Base-by-base conservation (phyloP, 1,140 invertebrate species). In the Aphelinus atriplicis region DNA sequence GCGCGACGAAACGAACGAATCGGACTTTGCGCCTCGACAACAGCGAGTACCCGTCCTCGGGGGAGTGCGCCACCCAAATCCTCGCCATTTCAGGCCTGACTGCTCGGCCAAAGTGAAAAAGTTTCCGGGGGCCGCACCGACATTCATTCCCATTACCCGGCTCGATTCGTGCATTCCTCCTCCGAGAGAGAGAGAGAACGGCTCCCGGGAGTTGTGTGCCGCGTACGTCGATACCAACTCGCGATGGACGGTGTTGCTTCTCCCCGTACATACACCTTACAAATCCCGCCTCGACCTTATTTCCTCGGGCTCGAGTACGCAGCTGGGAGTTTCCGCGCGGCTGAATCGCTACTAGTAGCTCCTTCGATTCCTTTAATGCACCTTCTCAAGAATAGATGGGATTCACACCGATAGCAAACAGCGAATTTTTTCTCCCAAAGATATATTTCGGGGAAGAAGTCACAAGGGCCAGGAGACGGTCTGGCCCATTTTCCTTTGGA, bases 81-180 rank as follows among this genome's bases (percentile, higher is more conserved):
- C n/a, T 3, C 78, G 76, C 81, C 81, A 85, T 86, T 85, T 85
- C 84, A 84, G 83, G 82, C 80, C 80, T 84, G 82, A 83, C 81
- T 83, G 83, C 77, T 73, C 79, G 77, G 77, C 79, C 78, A 84
- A 83, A 84, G 82, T 85, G 83, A 84, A 86, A 85, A 85, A 85
- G 70, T 85, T 82, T 79, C 65, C 73, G 70, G 78, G 65, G 58
- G 53, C 67, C n/a, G 75, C 73, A 26, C 62, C 62, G 77, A 76
- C 78, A 78, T 80, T 83, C 78, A 78, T 81, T 78, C 70, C 77
- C 71, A 82, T 83, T 81, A 82, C 70, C 71, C n/a, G 43, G 43
- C 9, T n/a, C 45, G 47, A 50, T 60, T 55, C 62, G 45, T 4
- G 51, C 9, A 43, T 62, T 55, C 51, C 51, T 46, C 48, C 7